Evolutionary conservation across 2,888 invertebrate species (phyloP), one percentile per base, ranked within the genome.

Genomic region (Augiades crinisus): DNA sequence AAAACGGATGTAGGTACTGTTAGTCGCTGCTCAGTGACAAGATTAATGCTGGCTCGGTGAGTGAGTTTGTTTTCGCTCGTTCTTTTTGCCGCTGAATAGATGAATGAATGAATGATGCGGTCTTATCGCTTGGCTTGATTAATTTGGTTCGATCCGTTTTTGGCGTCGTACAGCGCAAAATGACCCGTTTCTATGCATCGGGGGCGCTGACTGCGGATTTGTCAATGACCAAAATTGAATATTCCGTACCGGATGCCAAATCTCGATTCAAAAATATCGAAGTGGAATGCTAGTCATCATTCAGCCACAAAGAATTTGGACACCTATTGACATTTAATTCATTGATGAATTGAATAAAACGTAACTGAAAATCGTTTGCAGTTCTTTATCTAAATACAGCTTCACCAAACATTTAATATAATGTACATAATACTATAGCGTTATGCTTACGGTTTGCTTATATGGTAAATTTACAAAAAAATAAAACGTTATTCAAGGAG

Each of bases 31-130:
- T 36, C 27, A 10, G 43, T 14, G 51, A 51, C 44, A 51, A 51
- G 51, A 51, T 51, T 50, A 51, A 51, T 61, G 61, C 55, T 41
- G 52, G 56, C 53, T 54, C 50, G 31, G 6, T 46, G 54, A 37
- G 49, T 56, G 53, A 59, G 58, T 57, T 57, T 56, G 59, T 57
- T 60, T 59, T 53, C 55, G 34, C 51, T 47, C 51, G 47, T 53
- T 59, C 44, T 44, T 51, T 50, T 51, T 51, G 27, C 36, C 10
- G 16, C 34, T 46, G 52, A 44, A 47, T 34, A 43, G 57, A 53
- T 38, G 59, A 59, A 54, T 51, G 59, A 57, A 41, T 44, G 50
- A 49, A 27, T 19, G 49, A 43, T 49, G 49, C 41, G 49, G 41
- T 41, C 34, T 41, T 49, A 49, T 49, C 49, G 47, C 12, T 27